Base-by-base conservation (phyloP, 2,797 vertebrate species). In the Acanthurus tractus region DNA sequence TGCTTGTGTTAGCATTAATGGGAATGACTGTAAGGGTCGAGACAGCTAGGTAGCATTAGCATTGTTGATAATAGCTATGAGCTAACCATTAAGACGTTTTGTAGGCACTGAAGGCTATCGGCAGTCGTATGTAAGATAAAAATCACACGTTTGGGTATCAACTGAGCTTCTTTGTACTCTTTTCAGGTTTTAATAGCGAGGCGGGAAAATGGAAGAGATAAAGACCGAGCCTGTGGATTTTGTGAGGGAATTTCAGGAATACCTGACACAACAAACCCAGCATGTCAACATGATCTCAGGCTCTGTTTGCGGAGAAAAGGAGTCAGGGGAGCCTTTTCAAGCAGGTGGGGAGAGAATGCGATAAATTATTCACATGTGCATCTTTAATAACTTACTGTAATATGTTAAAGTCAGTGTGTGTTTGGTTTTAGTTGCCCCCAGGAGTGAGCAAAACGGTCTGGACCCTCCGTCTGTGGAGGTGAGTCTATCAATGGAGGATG, bases 201-300 rank as follows among this genome's bases (percentile, higher is more conserved):
- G 18, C 40, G 46, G 22, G 17, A 89, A 52, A 83, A 99, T 99
- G 97, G 97, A 97, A 59, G 97, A 98, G 83, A 98, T 99, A 87
- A 99, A 99, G 90, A 96, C 96, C 52, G 98, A 99, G 86, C 96
- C 98, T 3, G 91, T 99, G 95, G 98, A 99, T 93, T 99, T 99
- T 58, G 98, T 99, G 67, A 99, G 99, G 84, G 98, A 99, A 93
- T 99, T 99, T 87, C 98, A 99, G 89, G 98, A 99, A 72, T 99
- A 99, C 87, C 94, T 99, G 65, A 99, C 97, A 2, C 98, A 99
- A 70, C 98, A 99, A 93, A 99, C 98, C 18, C 98, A 99, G 58
- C 98, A 99, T 85, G 98, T 99, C 79, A 99, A 99, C 92, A 99
- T 99, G 98, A 99, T 99, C 86, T 99, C 98, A 3, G 98, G 98